Evolutionary conservation across 2,797 vertebrate genomes (phyloP), one percentile per base, ranked within the genome.

Genomic region (Mormyrops boulengeri): DNA sequence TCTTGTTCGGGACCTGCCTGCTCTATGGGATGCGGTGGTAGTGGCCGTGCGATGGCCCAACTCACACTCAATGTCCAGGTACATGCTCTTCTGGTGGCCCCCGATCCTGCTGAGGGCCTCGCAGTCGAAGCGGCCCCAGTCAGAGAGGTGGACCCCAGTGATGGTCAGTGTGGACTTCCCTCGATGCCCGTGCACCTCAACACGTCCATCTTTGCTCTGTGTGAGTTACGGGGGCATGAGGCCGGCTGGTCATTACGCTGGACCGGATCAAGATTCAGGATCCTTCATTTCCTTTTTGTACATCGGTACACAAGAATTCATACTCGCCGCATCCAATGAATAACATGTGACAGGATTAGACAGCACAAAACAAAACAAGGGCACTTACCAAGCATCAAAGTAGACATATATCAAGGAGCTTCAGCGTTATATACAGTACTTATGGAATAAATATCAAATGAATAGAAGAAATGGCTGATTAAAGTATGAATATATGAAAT

Each of bases 1-100:
- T 85, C 30, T 62, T 12, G 4, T 22, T n/a, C 14, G n/a, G 4
- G 19, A 19, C 47, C n/a, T 8, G 5, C 2, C n/a, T 12, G 7
- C 53, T 4, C 38, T 47, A 53, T 22, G 41, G 44, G 14, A 12
- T 44, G 88, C 4, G 0, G 69, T 17, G 17, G 34, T 41, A 19
- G 7, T 92, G 50, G 26, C 11, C 26, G 22, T 2, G 41, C 14
- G 9, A 47, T 7, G 9, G 90, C 87, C 91, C 52, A 91, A 96
- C 98, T 98, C 95, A 99, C 98, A 99, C 95, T 99, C 98, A 89
- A 99, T 97, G 94, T 99, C 98, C 93, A 99, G 97, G 92, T 97
- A 98, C 98, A 99, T 98, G 97, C 98, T 99, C 95, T 99, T 99
- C 95, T 99, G 98, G 92, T 99, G 98, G 38, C 97, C 98, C 92